Percentiles rank a stretch among this genome's conserved stretches.
These are phyloP conservation scores for Nebria salina DNA, from an alignment of 2,888 invertebrate genomes.

Conservation along the genomic window DNA sequence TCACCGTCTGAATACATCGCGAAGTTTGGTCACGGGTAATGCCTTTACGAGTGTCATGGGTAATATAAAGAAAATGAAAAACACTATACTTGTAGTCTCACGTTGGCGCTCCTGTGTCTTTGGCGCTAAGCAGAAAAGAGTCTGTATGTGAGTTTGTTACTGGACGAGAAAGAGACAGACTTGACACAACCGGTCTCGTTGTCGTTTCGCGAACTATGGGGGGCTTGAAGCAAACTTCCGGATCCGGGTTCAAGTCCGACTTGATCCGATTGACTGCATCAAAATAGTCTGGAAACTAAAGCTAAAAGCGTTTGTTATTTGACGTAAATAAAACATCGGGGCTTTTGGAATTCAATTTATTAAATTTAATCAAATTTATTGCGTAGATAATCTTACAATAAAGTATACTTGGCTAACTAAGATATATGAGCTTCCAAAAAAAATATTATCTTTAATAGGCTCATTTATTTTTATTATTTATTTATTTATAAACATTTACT, in stretches of 20 bases:
- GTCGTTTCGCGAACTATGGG: constrained; percentile 13
- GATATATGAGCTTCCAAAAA: neutral
- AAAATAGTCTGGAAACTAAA: neutral
- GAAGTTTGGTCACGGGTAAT: constrained; percentile 87
- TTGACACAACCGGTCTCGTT: constrained; percentile 8
- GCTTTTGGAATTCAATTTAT: neutral
- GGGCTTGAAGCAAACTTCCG: constrained; percentile 29
- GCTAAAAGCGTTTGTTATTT: constrained; percentile 27
- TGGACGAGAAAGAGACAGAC: constrained; percentile 10
- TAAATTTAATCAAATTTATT: neutral
- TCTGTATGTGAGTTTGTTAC: constrained; percentile 19
- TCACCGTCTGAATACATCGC: constrained; percentile 63
- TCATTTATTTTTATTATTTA: neutral
- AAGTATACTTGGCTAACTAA: constrained; percentile 51
- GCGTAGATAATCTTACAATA: constrained; percentile 56
- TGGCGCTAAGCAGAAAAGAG: constrained; percentile 2
- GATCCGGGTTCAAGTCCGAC: constrained; percentile 34
- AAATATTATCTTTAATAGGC: neutral
- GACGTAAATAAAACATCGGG: constrained; percentile 33
- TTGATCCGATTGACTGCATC: constrained; percentile 36
- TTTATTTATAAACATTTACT: too few species aligned
- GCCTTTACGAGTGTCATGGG: constrained; percentile 87
- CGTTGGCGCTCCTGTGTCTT: constrained; percentile 18
- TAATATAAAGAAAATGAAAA: constrained; percentile 91
- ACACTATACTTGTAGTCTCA: constrained; percentile 64